A percentile compares a stretch with the other conserved stretches of the same genome.
Evolutionary conservation across 2,888 invertebrate genomes (phyloP).

Genomic region (Falcaria lacertinaria): DNA sequence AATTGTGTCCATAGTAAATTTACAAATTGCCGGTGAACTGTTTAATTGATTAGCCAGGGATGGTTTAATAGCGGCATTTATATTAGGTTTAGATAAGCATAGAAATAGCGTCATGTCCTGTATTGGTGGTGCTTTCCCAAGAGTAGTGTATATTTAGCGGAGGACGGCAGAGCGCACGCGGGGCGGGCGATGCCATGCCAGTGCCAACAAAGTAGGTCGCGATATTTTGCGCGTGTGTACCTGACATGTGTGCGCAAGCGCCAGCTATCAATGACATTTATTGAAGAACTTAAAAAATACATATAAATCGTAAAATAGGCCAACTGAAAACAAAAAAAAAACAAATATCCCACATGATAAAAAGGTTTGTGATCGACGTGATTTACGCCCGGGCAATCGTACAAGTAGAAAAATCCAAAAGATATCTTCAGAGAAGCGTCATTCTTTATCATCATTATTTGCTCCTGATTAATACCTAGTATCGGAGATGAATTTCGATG

Average conservation of each 20-base stretch:
- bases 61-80: too few species aligned
- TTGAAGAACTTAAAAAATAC: constrained; percentile 37
- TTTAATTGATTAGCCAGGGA: too few species aligned
- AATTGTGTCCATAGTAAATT: too few species aligned
- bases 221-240: constrained; percentile 49
- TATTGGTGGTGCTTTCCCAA: constrained; percentile 50
- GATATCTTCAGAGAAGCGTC: constrained; percentile 6
- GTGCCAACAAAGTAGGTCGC: constrained; percentile 64
- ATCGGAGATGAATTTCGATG: constrained; percentile 37
- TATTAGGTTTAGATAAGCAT: too few species aligned
- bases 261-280: constrained; percentile 36
- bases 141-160: constrained; percentile 58
- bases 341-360: constrained; percentile 23
- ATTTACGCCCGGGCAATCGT: too few species aligned
- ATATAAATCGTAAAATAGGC: constrained; percentile 18
- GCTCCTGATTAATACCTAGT: constrained; percentile 33
- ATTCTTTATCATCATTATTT: constrained; percentile 17
- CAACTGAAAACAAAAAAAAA: constrained; percentile 27
- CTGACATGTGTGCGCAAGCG: constrained; percentile 34
- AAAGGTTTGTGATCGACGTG: constrained; percentile 17
- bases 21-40: too few species aligned
- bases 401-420: constrained; percentile 21
- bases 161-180: constrained; percentile 45
- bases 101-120: constrained; percentile 13
- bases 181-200: constrained; percentile 37